These are phyloP conservation scores for Coleophora deauratella DNA, from an alignment of 2,888 invertebrate genomes.

Conservation along the genomic window DNA sequence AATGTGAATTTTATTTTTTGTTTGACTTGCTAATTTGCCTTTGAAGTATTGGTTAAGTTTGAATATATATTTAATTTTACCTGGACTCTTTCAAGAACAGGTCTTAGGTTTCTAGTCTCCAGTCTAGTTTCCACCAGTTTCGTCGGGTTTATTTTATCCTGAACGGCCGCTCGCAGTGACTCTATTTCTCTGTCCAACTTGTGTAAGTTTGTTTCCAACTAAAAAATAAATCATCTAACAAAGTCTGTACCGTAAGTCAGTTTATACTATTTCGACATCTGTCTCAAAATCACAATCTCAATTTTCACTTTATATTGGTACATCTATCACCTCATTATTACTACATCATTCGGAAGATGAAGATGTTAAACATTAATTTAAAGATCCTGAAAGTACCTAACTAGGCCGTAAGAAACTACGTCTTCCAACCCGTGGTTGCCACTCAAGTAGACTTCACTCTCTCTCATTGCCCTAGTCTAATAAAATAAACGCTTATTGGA, in stretches of 20 bases:
- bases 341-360: not conserved
- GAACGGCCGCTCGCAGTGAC: slow-evolving; percentile 81
- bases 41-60: too few species aligned
- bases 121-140: slow-evolving; percentile 91
- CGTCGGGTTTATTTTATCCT: slow-evolving; percentile 84
- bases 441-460: too few species aligned
- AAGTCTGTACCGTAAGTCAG: too few species aligned
- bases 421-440: too few species aligned
- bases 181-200: slow-evolving; percentile 84
- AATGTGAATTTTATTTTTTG: not conserved
- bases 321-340: not conserved
- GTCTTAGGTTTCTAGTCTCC: slow-evolving; percentile 85
- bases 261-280: not conserved
- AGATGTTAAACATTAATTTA: too few species aligned
- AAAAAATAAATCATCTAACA: slow-evolving; percentile 14
- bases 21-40: too few species aligned
- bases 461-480: too few species aligned
- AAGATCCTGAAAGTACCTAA: too few species aligned
- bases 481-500: too few species aligned
- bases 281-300: not conserved
- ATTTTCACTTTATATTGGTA: too few species aligned
- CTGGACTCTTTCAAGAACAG: slow-evolving; percentile 79
- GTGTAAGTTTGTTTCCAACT: slow-evolving; percentile 86
- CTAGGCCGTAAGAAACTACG: too few species aligned
- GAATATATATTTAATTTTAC: slow-evolving; percentile 27